Evolutionary conservation across 2,113 vertebrate species (phyloP).

Genomic region (Casuarius casuarius): DNA sequence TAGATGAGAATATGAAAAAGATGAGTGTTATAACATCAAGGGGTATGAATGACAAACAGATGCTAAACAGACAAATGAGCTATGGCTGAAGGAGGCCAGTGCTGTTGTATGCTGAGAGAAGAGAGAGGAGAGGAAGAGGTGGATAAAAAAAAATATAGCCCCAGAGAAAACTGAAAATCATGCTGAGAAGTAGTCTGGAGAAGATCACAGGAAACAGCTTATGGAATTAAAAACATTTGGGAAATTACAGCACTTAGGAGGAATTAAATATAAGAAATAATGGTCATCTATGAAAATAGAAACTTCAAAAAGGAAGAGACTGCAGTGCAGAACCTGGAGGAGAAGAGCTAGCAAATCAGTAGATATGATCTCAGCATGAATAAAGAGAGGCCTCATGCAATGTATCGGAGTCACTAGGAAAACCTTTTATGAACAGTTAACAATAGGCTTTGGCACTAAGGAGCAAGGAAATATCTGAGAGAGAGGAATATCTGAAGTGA

Average conservation of each 20-base stretch:
- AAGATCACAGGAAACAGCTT: conserved; percentile 64
- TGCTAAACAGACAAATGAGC: conserved; percentile 74
- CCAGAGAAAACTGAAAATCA: conserved; percentile 63
- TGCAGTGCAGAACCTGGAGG: conserved; percentile 38
- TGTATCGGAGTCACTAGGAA: background rate
- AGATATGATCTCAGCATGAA: conserved; percentile 40
- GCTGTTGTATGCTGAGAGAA: conserved; percentile 35
- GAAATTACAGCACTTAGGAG: conserved; percentile 60
- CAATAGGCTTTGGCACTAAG: conserved; percentile 35
- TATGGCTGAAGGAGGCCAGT: conserved; percentile 70
- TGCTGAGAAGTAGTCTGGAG: conserved; percentile 60
- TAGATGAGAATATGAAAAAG: conserved; percentile 73
- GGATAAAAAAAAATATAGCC: conserved; percentile 60
- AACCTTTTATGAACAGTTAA: conserved; percentile 43
- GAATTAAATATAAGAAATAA: conserved; percentile 62
- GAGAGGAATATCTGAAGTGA: conserved; percentile 26
- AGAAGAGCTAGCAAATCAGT: conserved; percentile 41
- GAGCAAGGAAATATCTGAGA: conserved; percentile 1
- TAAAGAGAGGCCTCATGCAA: background rate
- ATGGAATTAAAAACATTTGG: conserved; percentile 70
- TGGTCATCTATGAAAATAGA: conserved; percentile 55
- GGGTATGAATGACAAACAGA: conserved; percentile 73
- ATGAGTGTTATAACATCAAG: conserved; percentile 73
- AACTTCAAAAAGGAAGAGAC: conserved; percentile 51
- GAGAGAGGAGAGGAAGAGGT: conserved; percentile 69